Evolutionary conservation across 2,888 invertebrate species (phyloP), one percentile per base, ranked within the genome.

Genomic region (Linnaemya vulpina): DNA sequence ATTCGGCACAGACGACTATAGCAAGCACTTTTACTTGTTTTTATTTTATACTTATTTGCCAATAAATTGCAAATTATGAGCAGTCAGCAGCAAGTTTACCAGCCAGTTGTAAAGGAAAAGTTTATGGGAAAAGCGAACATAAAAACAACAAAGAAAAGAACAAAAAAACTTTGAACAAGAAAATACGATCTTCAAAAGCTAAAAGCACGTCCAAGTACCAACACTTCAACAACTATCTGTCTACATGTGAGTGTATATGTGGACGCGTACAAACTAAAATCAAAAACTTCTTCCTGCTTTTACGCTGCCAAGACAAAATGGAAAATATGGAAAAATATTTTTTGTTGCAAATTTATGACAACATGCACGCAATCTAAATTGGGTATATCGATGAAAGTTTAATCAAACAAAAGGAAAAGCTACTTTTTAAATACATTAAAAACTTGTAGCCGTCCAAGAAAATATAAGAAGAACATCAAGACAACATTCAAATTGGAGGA

Each of bases 321-420:
- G 38, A 55, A 7, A 40, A 43, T 40, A 75, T 43, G 5, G 3
- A 30, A 3, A 30, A 65, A 55, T 55, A 46, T 35, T 65, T 76
- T 43, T 76, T 43, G 17, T 8, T 51, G 15, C n/a, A 49, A 68
- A 68, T 15, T 77, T 60, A 58, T 68, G 60, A 58, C 46, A 67
- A 68, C 60, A 60, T 60, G 77, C 58, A 77, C 68, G 77, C 77
- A 62, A 70, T 70, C 62, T 51, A 78, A 70, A 68, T 77, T 77
- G 68, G 70, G 60, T 62, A 51, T 70, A 78, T 70, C 68, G 30
- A 60, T 78, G 60, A 77, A 68, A 77, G 49, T 58, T 62, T 40
- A 40, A 68, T 13, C n/a, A 67, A 55, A 65, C 43, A n/a, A 76
- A 62, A 30, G 67, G 35, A 25, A 49, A 49, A 30, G 30, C 3